Evolutionary conservation across 2,888 invertebrate species (phyloP).

Genomic region (Caenorhabditis sinica): DNA sequence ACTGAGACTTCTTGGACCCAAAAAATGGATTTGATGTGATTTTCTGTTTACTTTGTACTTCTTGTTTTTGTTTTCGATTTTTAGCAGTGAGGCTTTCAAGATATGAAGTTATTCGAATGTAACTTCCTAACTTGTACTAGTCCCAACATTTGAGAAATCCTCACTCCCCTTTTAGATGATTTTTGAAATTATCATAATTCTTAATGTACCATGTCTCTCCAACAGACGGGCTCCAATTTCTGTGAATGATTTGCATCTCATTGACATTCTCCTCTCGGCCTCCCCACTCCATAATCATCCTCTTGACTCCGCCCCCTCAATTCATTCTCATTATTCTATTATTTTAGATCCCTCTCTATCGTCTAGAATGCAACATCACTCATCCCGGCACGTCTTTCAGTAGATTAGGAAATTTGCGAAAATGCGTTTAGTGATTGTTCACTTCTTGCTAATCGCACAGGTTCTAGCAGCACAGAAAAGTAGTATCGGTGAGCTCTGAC

Average conservation of each 20-base stretch:
- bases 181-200: not conserved
- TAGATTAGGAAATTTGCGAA: slow-evolving; percentile 13
- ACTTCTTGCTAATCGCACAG: slow-evolving; percentile 27
- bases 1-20: slow-evolving; percentile 44
- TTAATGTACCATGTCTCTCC: not conserved
- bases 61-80: slow-evolving; percentile 26
- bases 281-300: slow-evolving; percentile 33
- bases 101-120: too few species aligned
- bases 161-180: not conserved
- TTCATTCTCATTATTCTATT: slow-evolving; percentile 14
- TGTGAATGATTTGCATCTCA: slow-evolving; percentile 58
- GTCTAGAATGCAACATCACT: slow-evolving; percentile 23
- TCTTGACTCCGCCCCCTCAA: slow-evolving; percentile 49
- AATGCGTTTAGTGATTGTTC: slow-evolving; percentile 40
- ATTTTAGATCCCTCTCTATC: slow-evolving; percentile 36
- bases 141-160: too few species aligned
- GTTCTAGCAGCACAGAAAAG: slow-evolving; percentile 45
- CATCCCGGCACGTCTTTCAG: slow-evolving; percentile 44
- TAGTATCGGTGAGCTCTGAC: slow-evolving; percentile 43
- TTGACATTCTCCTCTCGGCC: slow-evolving; percentile 46
- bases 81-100: not conserved
- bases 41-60: slow-evolving; percentile 53
- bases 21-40: slow-evolving; percentile 29
- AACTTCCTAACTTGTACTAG: too few species aligned
- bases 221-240: slow-evolving; percentile 53